Evolutionary conservation across 2,797 vertebrate species (phyloP).

Genomic region (Anas georgica): DNA sequence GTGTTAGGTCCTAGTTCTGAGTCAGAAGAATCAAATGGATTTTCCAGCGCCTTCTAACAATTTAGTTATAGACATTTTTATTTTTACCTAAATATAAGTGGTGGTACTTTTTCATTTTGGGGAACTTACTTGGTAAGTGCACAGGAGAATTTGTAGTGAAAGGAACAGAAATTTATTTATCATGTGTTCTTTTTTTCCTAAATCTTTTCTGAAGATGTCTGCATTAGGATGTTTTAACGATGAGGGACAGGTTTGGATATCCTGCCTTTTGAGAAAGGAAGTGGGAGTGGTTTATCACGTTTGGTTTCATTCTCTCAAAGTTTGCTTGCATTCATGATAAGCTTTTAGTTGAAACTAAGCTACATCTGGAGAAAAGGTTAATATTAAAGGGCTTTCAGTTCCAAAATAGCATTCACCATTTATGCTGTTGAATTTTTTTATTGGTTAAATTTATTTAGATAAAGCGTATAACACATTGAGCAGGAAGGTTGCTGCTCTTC

Average conservation of each 20-base stretch:
- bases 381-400: neutral
- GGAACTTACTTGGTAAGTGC: neutral
- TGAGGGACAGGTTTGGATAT: neutral
- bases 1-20: neutral
- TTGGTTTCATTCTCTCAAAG: neutral
- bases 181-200: neutral
- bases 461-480: neutral
- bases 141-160: neutral
- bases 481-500: neutral
- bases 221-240: neutral
- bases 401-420: neutral
- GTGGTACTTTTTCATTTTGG: neutral
- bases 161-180: neutral
- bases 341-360: neutral
- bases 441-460: neutral
- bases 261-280: neutral
- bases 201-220: neutral
- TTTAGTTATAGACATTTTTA: accelerated
- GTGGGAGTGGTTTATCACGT: neutral
- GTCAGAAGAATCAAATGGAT: neutral
- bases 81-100: neutral
- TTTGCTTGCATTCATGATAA: neutral
- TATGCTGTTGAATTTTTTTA: neutral
- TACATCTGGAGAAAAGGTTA: neutral
- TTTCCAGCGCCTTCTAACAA: neutral